Conservation (phyloP, 2,888 invertebrate genomes). For the Philopedon plagiatum region DNA sequence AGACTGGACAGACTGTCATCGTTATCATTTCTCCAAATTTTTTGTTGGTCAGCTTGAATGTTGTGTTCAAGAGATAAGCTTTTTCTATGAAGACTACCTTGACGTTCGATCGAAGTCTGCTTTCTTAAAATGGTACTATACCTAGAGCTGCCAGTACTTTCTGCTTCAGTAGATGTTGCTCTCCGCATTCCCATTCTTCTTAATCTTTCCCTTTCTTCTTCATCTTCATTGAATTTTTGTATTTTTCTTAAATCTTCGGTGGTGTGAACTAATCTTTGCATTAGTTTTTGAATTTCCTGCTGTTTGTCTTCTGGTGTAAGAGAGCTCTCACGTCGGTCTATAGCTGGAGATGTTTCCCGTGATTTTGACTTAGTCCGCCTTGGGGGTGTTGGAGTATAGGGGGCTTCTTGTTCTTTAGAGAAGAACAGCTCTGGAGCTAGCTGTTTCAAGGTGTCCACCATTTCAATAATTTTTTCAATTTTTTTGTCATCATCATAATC, state of each 20-base stretch:
- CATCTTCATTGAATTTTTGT: conserved; percentile 71
- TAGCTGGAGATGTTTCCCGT: conserved; percentile 79
- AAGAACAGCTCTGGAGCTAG: conserved; percentile 80
- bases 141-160: conserved; percentile 67
- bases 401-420: conserved; percentile 69
- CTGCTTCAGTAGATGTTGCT: conserved; percentile 78
- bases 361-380: conserved; percentile 80
- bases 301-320: conserved; percentile 66
- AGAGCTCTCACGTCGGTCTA: conserved; percentile 71
- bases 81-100: conserved; percentile 76
- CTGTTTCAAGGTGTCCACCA: conserved; percentile 82
- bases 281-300: conserved; percentile 67
- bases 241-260: conserved; percentile 76
- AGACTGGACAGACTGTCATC: conserved; percentile 89
- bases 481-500: conserved; percentile 81
- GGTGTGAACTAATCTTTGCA: conserved; percentile 78
- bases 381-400: conserved; percentile 80
- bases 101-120: conserved; percentile 54
- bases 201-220: conserved; percentile 70
- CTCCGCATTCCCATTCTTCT: conserved; percentile 67
- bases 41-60: conserved; percentile 72
- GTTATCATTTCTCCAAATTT: conserved; percentile 88
- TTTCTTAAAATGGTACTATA: conserved; percentile 53
- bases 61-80: conserved; percentile 82
- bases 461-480: conserved; percentile 81